Percentiles rank a stretch among this genome's conserved stretches.
Conservation (phyloP, 2,797 vertebrate genomes). For the Allobates femoralis region DNA sequence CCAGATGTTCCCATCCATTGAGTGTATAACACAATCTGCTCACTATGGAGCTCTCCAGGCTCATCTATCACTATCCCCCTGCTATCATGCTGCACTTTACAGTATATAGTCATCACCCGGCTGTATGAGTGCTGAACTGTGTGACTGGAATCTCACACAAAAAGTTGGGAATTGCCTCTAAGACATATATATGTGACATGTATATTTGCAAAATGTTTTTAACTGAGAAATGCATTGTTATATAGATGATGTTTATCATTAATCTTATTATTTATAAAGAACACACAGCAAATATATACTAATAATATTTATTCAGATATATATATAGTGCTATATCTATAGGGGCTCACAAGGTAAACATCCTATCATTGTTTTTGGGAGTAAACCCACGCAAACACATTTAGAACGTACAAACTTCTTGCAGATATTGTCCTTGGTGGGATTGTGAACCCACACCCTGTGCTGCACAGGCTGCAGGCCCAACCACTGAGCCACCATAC, state of each 20-base stretch:
- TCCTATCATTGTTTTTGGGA: too few relatives aligned
- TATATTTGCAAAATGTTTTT: not conserved
- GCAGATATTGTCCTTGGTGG: too few relatives aligned
- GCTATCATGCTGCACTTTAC: conserved; percentile 27
- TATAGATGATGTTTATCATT: not conserved
- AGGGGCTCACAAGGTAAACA: too few relatives aligned
- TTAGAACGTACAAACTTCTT: too few relatives aligned
- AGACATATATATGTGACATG: not conserved
- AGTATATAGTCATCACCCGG: not conserved
- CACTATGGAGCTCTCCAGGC: not conserved
- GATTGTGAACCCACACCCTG: too few relatives aligned
- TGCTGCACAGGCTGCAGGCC: too few relatives aligned
- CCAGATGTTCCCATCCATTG: not conserved
- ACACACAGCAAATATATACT: too few relatives aligned
- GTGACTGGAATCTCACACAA: not conserved
- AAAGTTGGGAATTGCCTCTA: not conserved
- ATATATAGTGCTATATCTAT: too few relatives aligned
- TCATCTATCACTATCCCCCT: conserved; percentile 16
- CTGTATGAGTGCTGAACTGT: not conserved
- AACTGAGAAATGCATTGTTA: not conserved
- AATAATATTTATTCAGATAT: too few relatives aligned
- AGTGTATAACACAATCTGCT: not conserved
- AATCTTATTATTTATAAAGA: too few relatives aligned
- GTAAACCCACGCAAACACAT: too few relatives aligned
- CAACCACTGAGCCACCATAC: too few relatives aligned